These are phyloP conservation scores for Drosophila buzzatii DNA, from an alignment of 2,888 invertebrate species.

Conservation along the genomic window DNA sequence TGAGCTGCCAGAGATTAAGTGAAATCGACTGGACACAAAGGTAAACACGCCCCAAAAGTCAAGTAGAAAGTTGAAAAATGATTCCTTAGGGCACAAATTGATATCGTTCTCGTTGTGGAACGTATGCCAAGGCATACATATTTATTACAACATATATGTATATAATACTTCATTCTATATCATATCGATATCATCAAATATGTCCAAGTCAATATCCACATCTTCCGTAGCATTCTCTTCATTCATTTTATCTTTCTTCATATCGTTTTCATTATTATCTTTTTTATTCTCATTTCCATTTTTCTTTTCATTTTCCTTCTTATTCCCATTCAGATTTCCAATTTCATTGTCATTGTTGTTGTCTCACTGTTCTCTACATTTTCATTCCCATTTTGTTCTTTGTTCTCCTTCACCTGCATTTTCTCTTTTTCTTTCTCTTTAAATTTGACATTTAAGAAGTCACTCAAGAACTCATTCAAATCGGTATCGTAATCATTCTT, in stretches of 20 bases:
- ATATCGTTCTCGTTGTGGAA: background rate
- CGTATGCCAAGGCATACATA: background rate
- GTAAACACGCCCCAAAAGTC: slow-evolving; percentile 1
- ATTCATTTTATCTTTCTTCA: too few relatives aligned
- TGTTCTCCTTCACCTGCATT: background rate
- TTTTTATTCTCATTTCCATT: too few relatives aligned
- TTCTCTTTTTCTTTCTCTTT: background rate
- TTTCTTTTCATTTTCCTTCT: too few relatives aligned
- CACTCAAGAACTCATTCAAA: too few relatives aligned
- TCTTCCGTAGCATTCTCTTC: background rate
- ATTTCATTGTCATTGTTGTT: too few relatives aligned
- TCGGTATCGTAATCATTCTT: too few relatives aligned
- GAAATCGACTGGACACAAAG: slow-evolving; percentile 31
- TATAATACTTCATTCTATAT: background rate
- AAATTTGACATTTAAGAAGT: too few relatives aligned
- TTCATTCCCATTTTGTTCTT: background rate
- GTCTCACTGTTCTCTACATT: background rate
- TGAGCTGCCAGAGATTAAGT: slow-evolving; percentile 13
- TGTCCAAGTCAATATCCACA: background rate
- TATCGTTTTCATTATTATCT: too few relatives aligned
- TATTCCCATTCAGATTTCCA: too few relatives aligned
- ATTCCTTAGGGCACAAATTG: background rate
- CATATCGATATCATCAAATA: background rate
- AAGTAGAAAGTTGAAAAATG: slow-evolving; percentile 2
- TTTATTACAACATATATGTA: background rate